Conservation (phyloP, 37 sponge, comb jelly and placozoan genomes). For the Dysidea cf. avara region DNA sequence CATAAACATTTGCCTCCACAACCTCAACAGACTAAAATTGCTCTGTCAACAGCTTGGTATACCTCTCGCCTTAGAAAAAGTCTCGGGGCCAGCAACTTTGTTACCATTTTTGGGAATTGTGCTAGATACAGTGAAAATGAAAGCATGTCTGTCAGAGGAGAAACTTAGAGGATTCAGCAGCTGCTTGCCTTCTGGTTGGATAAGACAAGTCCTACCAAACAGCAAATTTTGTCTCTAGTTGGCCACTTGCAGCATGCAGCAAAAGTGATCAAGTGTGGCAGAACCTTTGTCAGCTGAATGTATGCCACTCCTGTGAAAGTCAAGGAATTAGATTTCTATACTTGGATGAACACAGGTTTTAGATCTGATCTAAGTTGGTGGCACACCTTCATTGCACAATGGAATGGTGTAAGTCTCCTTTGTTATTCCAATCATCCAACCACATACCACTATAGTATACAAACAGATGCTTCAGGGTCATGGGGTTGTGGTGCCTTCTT, state of each 20-base stretch:
- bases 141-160: no score
- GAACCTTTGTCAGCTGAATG: conserved; percentile 18
- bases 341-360: neutral
- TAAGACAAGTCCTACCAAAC: neutral
- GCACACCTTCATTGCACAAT: no score
- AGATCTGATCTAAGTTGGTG: conserved; percentile 5
- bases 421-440: no score
- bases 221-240: conserved; percentile 18
- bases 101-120: conserved; percentile 8
- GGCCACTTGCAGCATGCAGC: conserved; percentile 13
- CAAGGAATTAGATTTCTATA: conserved; percentile 7
- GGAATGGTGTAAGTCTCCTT: neutral
- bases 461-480: conserved; percentile 3
- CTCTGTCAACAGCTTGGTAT: neutral
- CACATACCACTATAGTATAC: neutral
- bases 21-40: neutral
- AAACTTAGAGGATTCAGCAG: neutral
- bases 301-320: neutral
- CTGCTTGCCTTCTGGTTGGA: neutral
- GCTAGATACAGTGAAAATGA: no score
- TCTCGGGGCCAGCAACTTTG: conserved; percentile 14
- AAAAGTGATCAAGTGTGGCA: conserved; percentile 1
- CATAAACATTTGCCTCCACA: neutral
- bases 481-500: conserved; percentile 19
- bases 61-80: conserved; percentile 1